These are phyloP conservation scores for Sialis lutaria DNA, from an alignment of 2,888 invertebrate genomes.

Conservation along the genomic window DNA sequence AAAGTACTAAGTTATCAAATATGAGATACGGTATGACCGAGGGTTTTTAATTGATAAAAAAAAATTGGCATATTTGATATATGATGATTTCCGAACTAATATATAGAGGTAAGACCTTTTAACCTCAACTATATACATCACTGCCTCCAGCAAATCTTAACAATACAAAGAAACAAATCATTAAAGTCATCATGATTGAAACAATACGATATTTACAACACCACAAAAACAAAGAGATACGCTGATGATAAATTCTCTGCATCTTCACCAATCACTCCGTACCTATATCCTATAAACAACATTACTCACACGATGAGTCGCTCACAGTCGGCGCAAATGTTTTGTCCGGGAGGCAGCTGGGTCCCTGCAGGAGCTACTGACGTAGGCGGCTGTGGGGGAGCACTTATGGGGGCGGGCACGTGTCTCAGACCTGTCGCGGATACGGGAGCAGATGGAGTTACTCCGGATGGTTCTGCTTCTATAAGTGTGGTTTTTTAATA, in stretches of 20 bases:
- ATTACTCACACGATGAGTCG: constrained; percentile 90
- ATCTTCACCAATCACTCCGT: too few relatives aligned
- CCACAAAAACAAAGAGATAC: background rate
- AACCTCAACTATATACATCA: too few relatives aligned
- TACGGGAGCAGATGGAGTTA: constrained; percentile 28
- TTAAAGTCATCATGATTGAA: background rate
- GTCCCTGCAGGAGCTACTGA: constrained; percentile 42
- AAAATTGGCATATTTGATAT: too few relatives aligned
- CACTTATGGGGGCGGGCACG: constrained; percentile 54
- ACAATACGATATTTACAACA: background rate
- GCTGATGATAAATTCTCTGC: background rate
- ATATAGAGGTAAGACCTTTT: too few relatives aligned
- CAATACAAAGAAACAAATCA: too few relatives aligned
- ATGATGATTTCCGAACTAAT: too few relatives aligned
- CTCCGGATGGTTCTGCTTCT: constrained; percentile 16
- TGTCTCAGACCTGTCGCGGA: constrained; percentile 44
- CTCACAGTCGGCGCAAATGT: constrained; percentile 94
- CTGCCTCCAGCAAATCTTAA: too few relatives aligned
- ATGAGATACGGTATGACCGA: too few relatives aligned
- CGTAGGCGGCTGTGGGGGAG: constrained; percentile 27
- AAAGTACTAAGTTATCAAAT: too few relatives aligned
- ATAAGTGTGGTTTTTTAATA: background rate
- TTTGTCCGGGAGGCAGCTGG: constrained; percentile 72
- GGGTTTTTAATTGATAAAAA: too few relatives aligned
- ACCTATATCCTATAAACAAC: background rate